Evolutionary conservation across 2,113 vertebrate species (phyloP), one percentile per base, ranked within the genome.

Genomic region (Odontesthes bonariensis): DNA sequence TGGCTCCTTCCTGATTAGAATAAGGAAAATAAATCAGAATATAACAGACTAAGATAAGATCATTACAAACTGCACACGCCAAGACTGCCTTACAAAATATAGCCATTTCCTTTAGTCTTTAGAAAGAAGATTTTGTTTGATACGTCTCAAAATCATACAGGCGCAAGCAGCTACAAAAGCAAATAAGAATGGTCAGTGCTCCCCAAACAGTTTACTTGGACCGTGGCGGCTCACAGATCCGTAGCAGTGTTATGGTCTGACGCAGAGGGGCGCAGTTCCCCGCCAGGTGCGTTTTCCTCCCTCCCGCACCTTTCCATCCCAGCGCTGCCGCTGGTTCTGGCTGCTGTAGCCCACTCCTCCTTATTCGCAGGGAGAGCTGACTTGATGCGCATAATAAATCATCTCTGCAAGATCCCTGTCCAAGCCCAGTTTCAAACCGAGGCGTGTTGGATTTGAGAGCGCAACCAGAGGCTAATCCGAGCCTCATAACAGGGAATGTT

Each of bases 331-430:
- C 86, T 83, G 74, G 1, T 66, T 22, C 62, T 56, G 46, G 68
- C 70, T 79, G 87, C 81, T 81, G 6, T 70, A 79, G 79, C 82
- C 73, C 75, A 72, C 78, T 73, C 73, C 70, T 79, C 54, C 77
- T 64, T 63, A 72, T 60, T 79, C 58, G 56, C 83, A 52, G 64
- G 58, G 53, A 75, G 73, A 85, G 53, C 75, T 17, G 88, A 88
- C 88, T 90, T 86, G 84, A 89, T 87, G 89, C 88, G 88, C 86
- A 77, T 79, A 83, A 87, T 87, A 86, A 89, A 88, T 83, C 79
- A 73, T 75, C 77, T 67, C 79, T 22, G 75, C 77, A 70, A 80
- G 70, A 85, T 73, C 65, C 32, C 52, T 62, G 47, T 63, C 17
- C 56, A 4, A 81, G 62, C 60, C 58, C 64, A 44, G 46, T 69